Evolutionary conservation across 2,797 vertebrate genomes (phyloP).

Genomic region (Sebastes iracundus): DNA sequence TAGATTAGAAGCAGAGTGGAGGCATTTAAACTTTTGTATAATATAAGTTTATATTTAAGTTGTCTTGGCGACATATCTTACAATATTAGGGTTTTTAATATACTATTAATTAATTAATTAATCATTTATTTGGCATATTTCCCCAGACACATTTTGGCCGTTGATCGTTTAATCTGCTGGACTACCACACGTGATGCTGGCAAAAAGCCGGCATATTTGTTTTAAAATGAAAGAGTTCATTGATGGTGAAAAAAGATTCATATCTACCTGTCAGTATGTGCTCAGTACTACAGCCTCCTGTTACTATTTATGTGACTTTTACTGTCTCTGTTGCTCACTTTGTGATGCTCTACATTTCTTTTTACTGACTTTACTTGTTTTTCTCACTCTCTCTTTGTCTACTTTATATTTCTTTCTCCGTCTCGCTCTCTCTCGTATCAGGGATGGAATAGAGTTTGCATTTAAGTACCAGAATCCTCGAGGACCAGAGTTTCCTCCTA

Average conservation of each 20-base stretch:
- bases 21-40: too few relatives aligned
- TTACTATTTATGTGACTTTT: not conserved
- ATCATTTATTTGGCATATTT: too few relatives aligned
- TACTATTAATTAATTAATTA: too few relatives aligned
- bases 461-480: constrained; percentile 98
- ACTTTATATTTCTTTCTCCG: not conserved
- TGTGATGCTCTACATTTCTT: not conserved
- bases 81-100: too few relatives aligned
- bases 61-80: too few relatives aligned
- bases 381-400: not conserved
- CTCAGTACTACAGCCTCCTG: not conserved
- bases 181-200: too few relatives aligned
- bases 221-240: not conserved
- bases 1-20: too few relatives aligned
- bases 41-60: too few relatives aligned
- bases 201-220: not conserved
- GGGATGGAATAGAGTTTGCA: constrained; percentile 98
- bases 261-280: not conserved
- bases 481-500: constrained; percentile 94
- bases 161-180: too few relatives aligned
- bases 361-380: not conserved
- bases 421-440: constrained; percentile 57
- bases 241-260: not conserved
- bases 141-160: too few relatives aligned
- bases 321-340: not conserved